These are phyloP conservation scores for Drosophila sechellia DNA, from an alignment of 1,140 invertebrate genomes.

Conservation along the genomic window DNA sequence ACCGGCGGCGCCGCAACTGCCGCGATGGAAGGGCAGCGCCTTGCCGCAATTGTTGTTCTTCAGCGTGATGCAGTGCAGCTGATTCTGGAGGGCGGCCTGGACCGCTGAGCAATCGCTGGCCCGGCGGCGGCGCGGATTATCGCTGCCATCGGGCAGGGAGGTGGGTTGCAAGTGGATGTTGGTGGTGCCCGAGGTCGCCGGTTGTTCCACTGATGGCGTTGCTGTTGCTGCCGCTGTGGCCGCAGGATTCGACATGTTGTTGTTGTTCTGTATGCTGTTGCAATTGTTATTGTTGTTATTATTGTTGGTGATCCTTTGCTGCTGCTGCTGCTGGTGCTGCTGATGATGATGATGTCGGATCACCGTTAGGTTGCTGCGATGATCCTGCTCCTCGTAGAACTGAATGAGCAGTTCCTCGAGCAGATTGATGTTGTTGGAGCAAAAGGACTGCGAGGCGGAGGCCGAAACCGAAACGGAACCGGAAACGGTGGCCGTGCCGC, in stretches of 20 bases:
- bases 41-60: slow-evolving; percentile 77
- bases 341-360: slow-evolving; percentile 42
- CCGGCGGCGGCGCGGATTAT: slow-evolving; percentile 69
- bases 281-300: slow-evolving; percentile 43
- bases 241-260: slow-evolving; percentile 48
- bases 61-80: slow-evolving; percentile 76
- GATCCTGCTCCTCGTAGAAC: slow-evolving; percentile 80
- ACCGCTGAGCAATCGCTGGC: slow-evolving; percentile 76
- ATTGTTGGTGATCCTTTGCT: slow-evolving; percentile 26
- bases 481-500: slow-evolving; percentile 46
- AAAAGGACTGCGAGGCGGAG: slow-evolving; percentile 46
- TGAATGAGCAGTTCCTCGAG: slow-evolving; percentile 78
- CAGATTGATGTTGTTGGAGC: slow-evolving; percentile 56
- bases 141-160: slow-evolving; percentile 32
- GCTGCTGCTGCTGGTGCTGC: slow-evolving; percentile 44
- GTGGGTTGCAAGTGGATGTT: slow-evolving; percentile 50
- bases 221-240: slow-evolving; percentile 26
- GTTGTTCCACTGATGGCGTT: slow-evolving; percentile 2
- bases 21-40: slow-evolving; percentile 77
- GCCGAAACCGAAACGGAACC: slow-evolving; percentile 48
- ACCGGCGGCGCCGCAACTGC: slow-evolving; percentile 77
- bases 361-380: slow-evolving; percentile 52
- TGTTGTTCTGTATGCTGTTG: slow-evolving; percentile 55
- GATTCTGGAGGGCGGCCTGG: slow-evolving; percentile 70
- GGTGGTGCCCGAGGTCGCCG: slow-evolving; percentile 2